Evolutionary conservation across 2,797 vertebrate species (phyloP), one percentile per base, ranked within the genome.

Genomic region (Phaenicophaeus curvirostris): DNA sequence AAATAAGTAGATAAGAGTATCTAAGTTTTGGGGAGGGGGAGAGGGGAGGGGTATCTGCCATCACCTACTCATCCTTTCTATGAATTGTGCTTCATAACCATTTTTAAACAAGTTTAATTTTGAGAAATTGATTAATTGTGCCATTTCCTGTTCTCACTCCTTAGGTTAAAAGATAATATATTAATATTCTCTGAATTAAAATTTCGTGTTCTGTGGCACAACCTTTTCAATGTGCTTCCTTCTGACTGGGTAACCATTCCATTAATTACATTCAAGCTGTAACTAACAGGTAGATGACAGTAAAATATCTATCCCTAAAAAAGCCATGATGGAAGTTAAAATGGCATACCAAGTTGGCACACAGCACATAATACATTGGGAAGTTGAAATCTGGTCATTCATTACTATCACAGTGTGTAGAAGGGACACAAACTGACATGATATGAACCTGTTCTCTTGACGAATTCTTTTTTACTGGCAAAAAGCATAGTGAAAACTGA

Each of bases 401-500:
- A 13, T 86, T 93, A 63, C 66, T 48, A 84, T 76, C 67, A 76
- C 31, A 91, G 15, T 84, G 86, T 85, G 51, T 76, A 93, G 55
- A 6, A 71, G 77, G 67, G 91, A 90, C 77, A 81, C 76, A 94
- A 93, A 73, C 53, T 76, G 87, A 90, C 83, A 90, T 44, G 41
- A 51, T 82, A 82, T 65, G 55, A 92, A 86, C 73, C 76, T 61
- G 31, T 86, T 95, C 79, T 73, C 63, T 66, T 94, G 91, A 96
- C 44, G 54, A 84, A 96, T 86, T 79, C 87, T 92, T 89, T 72
- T 93, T 73, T 75, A 82, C 76, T 67, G 44, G 83, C 83, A 93
- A 94, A 95, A 59, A 86, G 55, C 77, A 88, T 94, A 88, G 93
- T 90, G 87, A 95, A 96, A 96, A 94, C 74, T 83, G 85, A 57